Conservation (phyloP, 2,888 invertebrate genomes). For the Heliothis peltigera region DNA sequence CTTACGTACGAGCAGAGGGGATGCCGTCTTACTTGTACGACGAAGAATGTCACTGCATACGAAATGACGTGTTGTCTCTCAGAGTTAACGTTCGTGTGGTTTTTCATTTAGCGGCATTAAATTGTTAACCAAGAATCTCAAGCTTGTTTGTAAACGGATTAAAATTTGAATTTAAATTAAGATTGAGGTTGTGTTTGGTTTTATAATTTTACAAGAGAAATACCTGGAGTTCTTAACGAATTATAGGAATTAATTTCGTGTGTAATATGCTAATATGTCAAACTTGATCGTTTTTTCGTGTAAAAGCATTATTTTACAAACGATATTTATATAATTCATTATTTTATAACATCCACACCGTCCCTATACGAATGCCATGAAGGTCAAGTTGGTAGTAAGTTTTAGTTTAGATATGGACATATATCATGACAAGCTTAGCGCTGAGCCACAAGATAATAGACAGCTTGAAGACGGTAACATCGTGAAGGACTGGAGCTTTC, state of each 20-base stretch:
- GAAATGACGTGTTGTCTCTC: conserved; percentile 22
- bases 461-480: conserved; percentile 19
- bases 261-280: no score
- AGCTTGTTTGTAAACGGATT: conserved; percentile 13
- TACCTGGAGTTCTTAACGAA: background rate
- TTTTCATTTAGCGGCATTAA: conserved; percentile 17
- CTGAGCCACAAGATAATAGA: conserved; percentile 3
- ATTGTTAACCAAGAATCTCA: conserved; percentile 11
- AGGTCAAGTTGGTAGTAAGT: background rate
- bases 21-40: conserved; percentile 18
- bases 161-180: conserved; percentile 13
- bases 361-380: background rate
- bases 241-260: background rate
- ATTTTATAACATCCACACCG: no score
- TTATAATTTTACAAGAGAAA: background rate
- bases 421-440: conserved; percentile 15
- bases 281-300: no score
- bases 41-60: conserved; percentile 35
- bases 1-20: background rate
- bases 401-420: conserved; percentile 4
- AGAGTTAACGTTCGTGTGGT: conserved; percentile 19
- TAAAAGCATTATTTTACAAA: no score
- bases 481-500: background rate
- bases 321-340: background rate
- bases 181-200: background rate